A percentile compares a stretch with the other conserved stretches of the same genome.
Conservation (phyloP, 2,888 invertebrate species). For the Amorpha juglandis region DNA sequence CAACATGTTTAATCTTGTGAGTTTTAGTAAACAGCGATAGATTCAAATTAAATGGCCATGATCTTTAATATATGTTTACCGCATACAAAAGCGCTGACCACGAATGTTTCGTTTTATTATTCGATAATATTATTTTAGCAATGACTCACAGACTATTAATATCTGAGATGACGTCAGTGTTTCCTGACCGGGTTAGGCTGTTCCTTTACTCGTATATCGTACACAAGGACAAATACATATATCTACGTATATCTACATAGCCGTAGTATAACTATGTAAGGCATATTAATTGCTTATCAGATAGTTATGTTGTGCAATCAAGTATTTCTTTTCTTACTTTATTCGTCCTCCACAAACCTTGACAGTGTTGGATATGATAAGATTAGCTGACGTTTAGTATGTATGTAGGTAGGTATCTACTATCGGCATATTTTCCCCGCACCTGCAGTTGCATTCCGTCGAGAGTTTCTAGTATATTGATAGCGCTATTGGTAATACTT, state of each 20-base stretch:
- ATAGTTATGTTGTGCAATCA: not conserved
- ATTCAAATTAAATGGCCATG: slow-evolving; percentile 13
- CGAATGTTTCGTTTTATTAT: not conserved
- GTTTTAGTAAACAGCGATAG: not conserved
- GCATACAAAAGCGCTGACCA: not conserved
- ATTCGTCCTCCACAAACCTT: slow-evolving; percentile 16
- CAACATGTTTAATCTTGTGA: too few relatives aligned
- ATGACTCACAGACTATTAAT: not conserved
- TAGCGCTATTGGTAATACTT: too few relatives aligned
- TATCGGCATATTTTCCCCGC: slow-evolving; percentile 7
- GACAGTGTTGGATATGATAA: slow-evolving; percentile 21
- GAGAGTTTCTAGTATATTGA: not conserved
- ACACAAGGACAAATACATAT: not conserved
- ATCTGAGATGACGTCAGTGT: slow-evolving; percentile 8
- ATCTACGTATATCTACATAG: not conserved
- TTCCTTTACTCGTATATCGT: not conserved
- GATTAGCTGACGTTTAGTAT: slow-evolving; percentile 20
- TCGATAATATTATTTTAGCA: not conserved
- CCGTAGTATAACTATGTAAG: not conserved
- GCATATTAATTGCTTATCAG: slow-evolving; percentile 4
- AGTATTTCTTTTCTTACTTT: slow-evolving; percentile 7
- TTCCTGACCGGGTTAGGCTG: not conserved
- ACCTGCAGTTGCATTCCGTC: too few relatives aligned
- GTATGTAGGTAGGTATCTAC: not conserved
- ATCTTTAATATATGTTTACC: slow-evolving; percentile 13